A percentile compares a stretch with the other conserved stretches of the same genome.
phyloP scores from a whole-genome alignment of 2,113 vertebrate species.

The Oncorhynchus nerka region DNA sequence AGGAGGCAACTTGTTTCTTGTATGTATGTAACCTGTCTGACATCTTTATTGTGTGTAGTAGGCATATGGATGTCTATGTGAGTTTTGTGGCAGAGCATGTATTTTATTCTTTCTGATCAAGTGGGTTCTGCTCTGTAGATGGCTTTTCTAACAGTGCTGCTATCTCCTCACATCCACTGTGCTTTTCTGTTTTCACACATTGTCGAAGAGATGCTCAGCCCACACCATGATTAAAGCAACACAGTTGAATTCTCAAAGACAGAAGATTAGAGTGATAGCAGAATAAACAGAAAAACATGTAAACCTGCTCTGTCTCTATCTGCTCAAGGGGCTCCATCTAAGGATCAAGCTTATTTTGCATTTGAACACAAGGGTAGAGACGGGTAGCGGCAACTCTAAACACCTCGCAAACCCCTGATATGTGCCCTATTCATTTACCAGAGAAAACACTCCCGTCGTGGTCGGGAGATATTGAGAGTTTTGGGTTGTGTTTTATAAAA shows the following conservation, averaged over 20 bases:
- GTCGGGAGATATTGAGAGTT: too few relatives aligned
- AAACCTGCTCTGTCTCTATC: not conserved
- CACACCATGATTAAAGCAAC: not conserved
- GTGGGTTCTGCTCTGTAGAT: too few relatives aligned
- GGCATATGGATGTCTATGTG: too few relatives aligned
- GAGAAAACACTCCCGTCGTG: too few relatives aligned
- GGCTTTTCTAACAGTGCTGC: not conserved
- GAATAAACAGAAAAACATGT: slow-evolving; percentile 1
- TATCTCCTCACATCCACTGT: not conserved
- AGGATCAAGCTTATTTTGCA: not conserved
- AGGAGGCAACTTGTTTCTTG: too few relatives aligned
- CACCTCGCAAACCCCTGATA: too few relatives aligned
- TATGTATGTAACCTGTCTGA: too few relatives aligned
- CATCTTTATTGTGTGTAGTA: too few relatives aligned
- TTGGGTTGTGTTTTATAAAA: too few relatives aligned
- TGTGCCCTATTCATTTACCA: too few relatives aligned
- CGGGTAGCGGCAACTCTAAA: too few relatives aligned
- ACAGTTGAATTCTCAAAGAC: not conserved
- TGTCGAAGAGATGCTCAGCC: not conserved
- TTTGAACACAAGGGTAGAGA: not conserved
- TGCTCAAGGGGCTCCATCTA: not conserved
- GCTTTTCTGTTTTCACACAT: not conserved
- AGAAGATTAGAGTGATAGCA: not conserved
- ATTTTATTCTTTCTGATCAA: too few relatives aligned
- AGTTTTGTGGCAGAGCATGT: not conserved